phyloP scores from a whole-genome alignment of 2,797 vertebrate genomes.

The Sebastes miniatus region DNA sequence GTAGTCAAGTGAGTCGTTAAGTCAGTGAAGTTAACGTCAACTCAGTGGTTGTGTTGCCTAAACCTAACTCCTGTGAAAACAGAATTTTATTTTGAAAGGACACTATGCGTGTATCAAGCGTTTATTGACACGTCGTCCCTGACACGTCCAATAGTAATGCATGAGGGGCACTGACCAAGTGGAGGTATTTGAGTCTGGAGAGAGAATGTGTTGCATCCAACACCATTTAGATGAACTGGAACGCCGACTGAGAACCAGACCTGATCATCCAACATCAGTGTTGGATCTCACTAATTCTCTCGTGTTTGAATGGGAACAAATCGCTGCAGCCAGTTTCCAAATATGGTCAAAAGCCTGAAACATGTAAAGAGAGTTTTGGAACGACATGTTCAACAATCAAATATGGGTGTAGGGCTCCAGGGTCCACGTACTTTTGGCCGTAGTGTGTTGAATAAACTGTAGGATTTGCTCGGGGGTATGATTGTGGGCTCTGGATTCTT shows the following conservation, averaged over 20 bases:
- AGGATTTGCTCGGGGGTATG: not conserved
- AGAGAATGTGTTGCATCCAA: not conserved
- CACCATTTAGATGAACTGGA: not conserved
- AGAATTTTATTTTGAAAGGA: too few relatives aligned
- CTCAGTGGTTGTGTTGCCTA: too few relatives aligned
- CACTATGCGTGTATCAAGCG: too few relatives aligned
- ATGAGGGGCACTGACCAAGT: too few relatives aligned
- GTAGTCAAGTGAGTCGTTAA: too few relatives aligned
- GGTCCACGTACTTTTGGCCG: not conserved
- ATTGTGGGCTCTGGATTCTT: not conserved
- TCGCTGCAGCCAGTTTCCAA: not conserved
- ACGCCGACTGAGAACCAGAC: not conserved
- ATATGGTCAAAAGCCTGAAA: not conserved
- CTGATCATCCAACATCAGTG: not conserved
- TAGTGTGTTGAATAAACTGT: not conserved
- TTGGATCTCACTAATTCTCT: not conserved
- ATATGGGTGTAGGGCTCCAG: too few relatives aligned
- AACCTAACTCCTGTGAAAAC: too few relatives aligned
- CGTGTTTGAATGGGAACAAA: not conserved
- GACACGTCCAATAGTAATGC: too few relatives aligned
- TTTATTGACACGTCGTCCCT: too few relatives aligned
- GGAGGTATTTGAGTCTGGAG: too few relatives aligned
- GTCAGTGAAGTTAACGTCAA: too few relatives aligned
- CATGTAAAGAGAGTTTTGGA: not conserved
- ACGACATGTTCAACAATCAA: not conserved